Base-by-base conservation (phyloP, 2,113 vertebrate species). In the Microtus ochrogaster region DNA sequence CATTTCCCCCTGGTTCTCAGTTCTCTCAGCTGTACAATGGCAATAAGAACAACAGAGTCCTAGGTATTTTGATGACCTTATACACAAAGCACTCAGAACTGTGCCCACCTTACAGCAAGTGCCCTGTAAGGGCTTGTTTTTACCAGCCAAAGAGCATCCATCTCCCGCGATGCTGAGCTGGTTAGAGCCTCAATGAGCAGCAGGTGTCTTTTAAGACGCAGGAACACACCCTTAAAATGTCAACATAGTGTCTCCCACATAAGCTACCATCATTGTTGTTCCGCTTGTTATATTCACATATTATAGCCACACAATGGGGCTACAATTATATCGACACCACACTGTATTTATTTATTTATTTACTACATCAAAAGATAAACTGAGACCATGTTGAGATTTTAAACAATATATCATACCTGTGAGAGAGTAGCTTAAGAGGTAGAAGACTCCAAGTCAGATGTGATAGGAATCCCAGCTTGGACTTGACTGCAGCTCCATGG, bases 1-100 rank as follows among this genome's bases (percentile, higher is more conserved):
- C 26, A 47, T 41, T 68, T 47, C 11, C 4, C 49, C 81, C 65
- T 70, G 33, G 36, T 14, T 44, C 84, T 96, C 41, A 28, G 9
- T 94, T 72, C 81, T 58, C 52, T 73, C 28, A 30, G 3, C 61
- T 92, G 7, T 93, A 82, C 93, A 97, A 74, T 82, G 81, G 28
- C 39, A 58, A 28, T 41, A 44, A 76, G 7, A n/a, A 63, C 0
- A 24, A 94, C 9, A 7, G 4, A 10, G 74, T 85, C 41, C 65
- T 47, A 36, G 41, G 33, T 33, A 7, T 11, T 44, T 36, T 49
- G 19, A 66, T 58, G 49, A 70, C 24, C 36, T 28, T 14, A 8
- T 8, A 49, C 22, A 12, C 39, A 63, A 95, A 90, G 41, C 30
- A 58, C 14, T 65, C 33, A 3, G 30, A 90, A 61, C 55, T 78